Evolutionary conservation across 2,797 vertebrate species (phyloP).

Genomic region (Manis pentadactyla): DNA sequence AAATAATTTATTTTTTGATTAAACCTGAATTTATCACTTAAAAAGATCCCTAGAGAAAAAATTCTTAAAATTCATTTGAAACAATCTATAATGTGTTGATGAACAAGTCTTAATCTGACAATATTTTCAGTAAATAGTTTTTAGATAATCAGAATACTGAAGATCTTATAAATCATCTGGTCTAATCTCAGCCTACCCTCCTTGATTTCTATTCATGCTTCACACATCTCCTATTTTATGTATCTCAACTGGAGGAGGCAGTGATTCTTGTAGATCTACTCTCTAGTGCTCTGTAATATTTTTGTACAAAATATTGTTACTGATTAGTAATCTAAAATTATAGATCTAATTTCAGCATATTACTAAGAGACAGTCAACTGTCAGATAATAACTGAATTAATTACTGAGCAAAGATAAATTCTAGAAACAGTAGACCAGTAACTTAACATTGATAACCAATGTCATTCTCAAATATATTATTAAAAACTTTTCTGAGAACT

Average conservation of each 20-base stretch:
- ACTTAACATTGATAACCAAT: not conserved
- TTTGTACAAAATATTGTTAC: not conserved
- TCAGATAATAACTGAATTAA: not conserved
- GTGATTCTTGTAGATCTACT: not conserved
- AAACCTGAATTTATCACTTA: not conserved
- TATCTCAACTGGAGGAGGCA: not conserved
- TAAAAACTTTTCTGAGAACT: not conserved
- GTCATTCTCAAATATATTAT: not conserved
- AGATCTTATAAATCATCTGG: not conserved
- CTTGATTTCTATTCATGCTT: not conserved
- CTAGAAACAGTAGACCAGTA: not conserved
- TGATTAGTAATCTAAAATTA: not conserved
- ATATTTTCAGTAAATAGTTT: slow-evolving; percentile 2
- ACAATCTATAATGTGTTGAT: not conserved
- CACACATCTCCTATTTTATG: not conserved
- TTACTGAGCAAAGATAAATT: not conserved
- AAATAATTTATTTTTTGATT: not conserved
- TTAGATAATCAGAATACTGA: not conserved
- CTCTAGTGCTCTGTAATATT: not conserved
- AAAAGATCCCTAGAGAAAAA: not conserved
- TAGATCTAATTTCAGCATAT: not conserved
- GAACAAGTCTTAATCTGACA: not conserved
- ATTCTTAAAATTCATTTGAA: not conserved
- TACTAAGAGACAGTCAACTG: not conserved
- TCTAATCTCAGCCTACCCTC: not conserved